These are phyloP conservation scores for Solea solea DNA, from an alignment of 2,113 vertebrate genomes.

Conservation along the genomic window DNA sequence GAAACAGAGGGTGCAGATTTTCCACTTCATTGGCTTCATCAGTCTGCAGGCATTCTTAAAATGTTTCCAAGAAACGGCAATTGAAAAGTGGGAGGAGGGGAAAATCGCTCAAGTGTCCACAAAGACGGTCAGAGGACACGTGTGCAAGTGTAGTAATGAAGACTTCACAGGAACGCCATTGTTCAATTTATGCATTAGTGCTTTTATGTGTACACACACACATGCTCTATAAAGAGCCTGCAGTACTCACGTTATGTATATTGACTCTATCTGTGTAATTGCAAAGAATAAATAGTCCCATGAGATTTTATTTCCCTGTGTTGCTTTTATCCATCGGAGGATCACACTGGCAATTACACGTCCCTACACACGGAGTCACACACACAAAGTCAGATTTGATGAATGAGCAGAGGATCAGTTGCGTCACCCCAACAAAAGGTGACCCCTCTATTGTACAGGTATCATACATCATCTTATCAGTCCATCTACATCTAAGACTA, in stretches of 20 bases:
- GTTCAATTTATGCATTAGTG: slow-evolving; percentile 27
- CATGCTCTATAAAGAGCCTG: slow-evolving; percentile 37
- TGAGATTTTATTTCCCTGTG: neutral
- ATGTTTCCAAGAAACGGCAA: slow-evolving; percentile 44
- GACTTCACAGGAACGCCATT: slow-evolving; percentile 19
- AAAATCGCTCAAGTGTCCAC: slow-evolving; percentile 30
- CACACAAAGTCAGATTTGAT: slow-evolving; percentile 38
- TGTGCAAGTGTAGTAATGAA: slow-evolving; percentile 1
- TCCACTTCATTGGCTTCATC: slow-evolving; percentile 53
- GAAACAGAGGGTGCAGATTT: slow-evolving; percentile 68
- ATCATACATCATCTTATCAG: slow-evolving; percentile 64
- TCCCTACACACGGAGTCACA: slow-evolving; percentile 26
- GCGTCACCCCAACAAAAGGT: slow-evolving; percentile 48
- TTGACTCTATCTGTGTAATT: slow-evolving; percentile 56
- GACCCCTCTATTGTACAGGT: slow-evolving; percentile 46
- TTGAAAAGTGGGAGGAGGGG: slow-evolving; percentile 28
- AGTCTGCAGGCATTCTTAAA: slow-evolving; percentile 45
- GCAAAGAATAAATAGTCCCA: slow-evolving; percentile 41
- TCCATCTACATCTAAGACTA: slow-evolving; percentile 26
- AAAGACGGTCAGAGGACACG: slow-evolving; percentile 21
- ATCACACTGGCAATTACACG: slow-evolving; percentile 42
- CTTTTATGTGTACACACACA: slow-evolving; percentile 21
- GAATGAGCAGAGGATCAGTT: slow-evolving; percentile 51
- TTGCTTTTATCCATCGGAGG: slow-evolving; percentile 42
- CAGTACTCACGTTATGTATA: slow-evolving; percentile 28